phyloP scores from a whole-genome alignment of 2,113 vertebrate genomes.

The Toxotes chatareus region DNA sequence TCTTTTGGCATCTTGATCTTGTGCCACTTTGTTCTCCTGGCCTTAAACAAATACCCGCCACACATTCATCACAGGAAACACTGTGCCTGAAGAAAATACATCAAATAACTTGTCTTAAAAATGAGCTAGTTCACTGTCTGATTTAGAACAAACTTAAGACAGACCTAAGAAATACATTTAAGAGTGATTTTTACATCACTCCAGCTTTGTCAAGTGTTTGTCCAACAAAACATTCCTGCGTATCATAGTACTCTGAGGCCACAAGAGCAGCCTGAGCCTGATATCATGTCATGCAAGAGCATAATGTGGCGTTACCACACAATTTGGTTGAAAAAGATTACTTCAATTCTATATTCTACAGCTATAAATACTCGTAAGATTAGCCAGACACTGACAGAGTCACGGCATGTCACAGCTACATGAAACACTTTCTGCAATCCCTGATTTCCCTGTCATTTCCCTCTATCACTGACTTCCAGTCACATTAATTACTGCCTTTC shows the following conservation, averaged over 20 bases:
- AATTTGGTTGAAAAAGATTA: not conserved
- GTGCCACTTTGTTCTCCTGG: conserved; percentile 46
- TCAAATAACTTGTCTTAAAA: not conserved
- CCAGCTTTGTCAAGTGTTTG: not conserved
- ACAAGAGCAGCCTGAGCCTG: not conserved
- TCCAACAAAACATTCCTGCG: not conserved
- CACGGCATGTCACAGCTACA: conserved; percentile 13
- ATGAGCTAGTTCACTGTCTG: not conserved
- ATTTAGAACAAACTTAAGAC: not conserved
- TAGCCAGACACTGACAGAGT: conserved; percentile 16
- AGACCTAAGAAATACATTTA: not conserved
- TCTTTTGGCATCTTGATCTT: conserved; percentile 50
- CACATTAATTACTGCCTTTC: conserved; percentile 43
- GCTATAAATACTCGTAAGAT: conserved; percentile 4
- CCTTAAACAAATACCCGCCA: conserved; percentile 37
- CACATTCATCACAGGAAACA: conserved; percentile 10
- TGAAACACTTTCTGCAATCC: conserved; percentile 15
- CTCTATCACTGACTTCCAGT: conserved; percentile 16
- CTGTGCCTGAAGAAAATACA: not conserved
- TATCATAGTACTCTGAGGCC: not conserved
- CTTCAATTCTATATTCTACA: not conserved
- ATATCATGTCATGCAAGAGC: not conserved
- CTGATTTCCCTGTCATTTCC: not conserved
- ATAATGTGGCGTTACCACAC: not conserved
- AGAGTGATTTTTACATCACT: not conserved